Base-by-base conservation (phyloP, 1,140 invertebrate species). In the Drosophila subpulchrella region DNA sequence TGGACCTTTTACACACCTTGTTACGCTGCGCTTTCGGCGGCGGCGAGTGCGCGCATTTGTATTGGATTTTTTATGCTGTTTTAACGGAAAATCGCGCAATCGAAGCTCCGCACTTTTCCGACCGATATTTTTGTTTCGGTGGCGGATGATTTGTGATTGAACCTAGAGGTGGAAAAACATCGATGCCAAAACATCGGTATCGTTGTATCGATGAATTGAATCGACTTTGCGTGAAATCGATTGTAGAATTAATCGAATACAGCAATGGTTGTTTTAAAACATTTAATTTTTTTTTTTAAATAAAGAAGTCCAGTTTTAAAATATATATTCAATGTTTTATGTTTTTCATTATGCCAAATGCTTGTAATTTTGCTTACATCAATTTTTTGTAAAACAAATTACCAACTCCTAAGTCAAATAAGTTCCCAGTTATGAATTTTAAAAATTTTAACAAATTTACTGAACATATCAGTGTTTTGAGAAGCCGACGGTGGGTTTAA, bases 21-120 rank as follows among this genome's bases (percentile, higher is more conserved):
- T 72, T 50, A 30, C 34, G 24, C 30, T 15, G 17, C 39, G 13
- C 20, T 56, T 68, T 42, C 15, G 15, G 20, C 46, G n/a, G n/a
- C 59, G 42, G 27, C 27, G 42, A 46, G 15, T 66, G 59, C 41
- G 42, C 62, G 20, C 46, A 66, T 68, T 68, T 68, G 36, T 67
- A 44, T 67, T 47, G 65, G 61, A 67, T 67, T 67, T 68, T 34
- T 62, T 54, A 36, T 67, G 38, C 27, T 39, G 15, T 58, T 65
- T 68, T 68, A 38, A 36, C 42, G 20, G 41, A 20, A 34, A 62
- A 32, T 42, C 61, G 46, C 34, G 24, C 36, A 20, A 46, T 12
- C 60, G 42, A n/a, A n/a, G n/a, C n/a, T n/a, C n/a, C n/a, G 62
- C 66, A 68, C 48, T 70, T 70, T 68, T 61, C 61, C 56, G 56